Conservation (phyloP, 2,888 invertebrate species). For the Acanthococcus lagerstroemiae region DNA sequence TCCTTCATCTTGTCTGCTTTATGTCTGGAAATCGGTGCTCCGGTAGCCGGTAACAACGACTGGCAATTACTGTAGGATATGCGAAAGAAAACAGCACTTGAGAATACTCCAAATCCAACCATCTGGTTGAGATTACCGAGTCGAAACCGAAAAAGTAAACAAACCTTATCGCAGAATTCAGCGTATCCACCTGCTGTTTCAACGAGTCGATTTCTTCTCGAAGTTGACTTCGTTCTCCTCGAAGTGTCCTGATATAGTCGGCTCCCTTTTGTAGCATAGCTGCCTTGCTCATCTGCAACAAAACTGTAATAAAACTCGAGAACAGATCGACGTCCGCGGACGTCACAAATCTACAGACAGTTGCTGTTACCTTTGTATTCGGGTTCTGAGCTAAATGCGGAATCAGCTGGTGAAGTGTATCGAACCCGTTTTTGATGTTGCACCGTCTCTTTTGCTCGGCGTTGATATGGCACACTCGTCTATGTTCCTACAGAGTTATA, state of each 20-base stretch:
- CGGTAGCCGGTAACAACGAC: constrained; percentile 87
- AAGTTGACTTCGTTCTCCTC: constrained; percentile 70
- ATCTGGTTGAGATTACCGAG: no score
- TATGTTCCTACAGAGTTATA: constrained; percentile 48
- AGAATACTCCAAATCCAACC: no score
- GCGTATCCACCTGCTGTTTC: constrained; percentile 76
- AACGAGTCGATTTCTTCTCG: constrained; percentile 83
- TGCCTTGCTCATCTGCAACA: constrained; percentile 71
- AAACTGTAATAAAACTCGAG: no score
- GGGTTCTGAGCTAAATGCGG: constrained; percentile 84
- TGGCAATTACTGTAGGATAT: constrained; percentile 76
- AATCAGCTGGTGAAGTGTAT: constrained; percentile 82
- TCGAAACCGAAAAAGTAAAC: no score
- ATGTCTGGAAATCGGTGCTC: constrained; percentile 84
- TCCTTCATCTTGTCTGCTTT: constrained; percentile 83
- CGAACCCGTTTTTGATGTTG: constrained; percentile 94
- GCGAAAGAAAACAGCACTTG: no score
- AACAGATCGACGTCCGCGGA: background rate
- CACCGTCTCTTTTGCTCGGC: constrained; percentile 92
- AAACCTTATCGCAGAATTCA: constrained; percentile 87
- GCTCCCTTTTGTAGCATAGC: constrained; percentile 95
- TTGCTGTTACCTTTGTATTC: constrained; percentile 60
- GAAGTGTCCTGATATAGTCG: constrained; percentile 83
- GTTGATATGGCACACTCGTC: constrained; percentile 81
- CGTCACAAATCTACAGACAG: background rate